Conservation (phyloP, 2,797 vertebrate genomes). For the Numenius phaeopus region DNA sequence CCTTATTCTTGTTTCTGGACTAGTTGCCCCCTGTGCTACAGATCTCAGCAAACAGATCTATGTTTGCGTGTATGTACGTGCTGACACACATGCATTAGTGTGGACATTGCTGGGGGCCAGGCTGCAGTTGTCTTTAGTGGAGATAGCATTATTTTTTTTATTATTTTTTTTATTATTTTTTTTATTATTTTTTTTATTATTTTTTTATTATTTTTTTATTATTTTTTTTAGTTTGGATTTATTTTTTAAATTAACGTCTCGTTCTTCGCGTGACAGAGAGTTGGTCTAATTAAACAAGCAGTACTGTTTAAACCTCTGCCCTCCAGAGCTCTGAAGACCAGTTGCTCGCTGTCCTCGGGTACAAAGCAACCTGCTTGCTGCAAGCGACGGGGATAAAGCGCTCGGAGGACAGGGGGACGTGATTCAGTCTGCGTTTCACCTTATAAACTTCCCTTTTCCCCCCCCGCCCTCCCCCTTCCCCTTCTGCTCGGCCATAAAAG, state of each 20-base stretch:
- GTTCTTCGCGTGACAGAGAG: background rate
- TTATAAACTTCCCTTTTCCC: slow-evolving; percentile 42
- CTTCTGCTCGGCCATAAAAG: slow-evolving; percentile 30
- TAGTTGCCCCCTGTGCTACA: background rate
- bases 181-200: background rate
- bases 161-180: background rate
- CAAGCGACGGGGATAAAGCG: background rate
- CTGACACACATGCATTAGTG: background rate
- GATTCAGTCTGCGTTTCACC: slow-evolving; percentile 43
- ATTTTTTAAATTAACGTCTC: background rate
- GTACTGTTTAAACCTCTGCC: background rate
- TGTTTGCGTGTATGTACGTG: background rate
- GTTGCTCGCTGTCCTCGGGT: background rate
- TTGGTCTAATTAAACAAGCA: background rate
- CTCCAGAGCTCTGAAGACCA: background rate
- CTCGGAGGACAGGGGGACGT: slow-evolving; percentile 41
- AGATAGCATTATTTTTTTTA: background rate
- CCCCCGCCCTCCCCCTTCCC: background rate
- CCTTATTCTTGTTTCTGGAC: background rate
- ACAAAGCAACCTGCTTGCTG: slow-evolving; percentile 15
- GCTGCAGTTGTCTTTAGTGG: background rate
- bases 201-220: background rate
- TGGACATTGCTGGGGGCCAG: background rate
- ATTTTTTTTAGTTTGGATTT: background rate
- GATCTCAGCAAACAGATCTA: background rate